A percentile compares a stretch with the other conserved stretches of the same genome.
phyloP scores from a whole-genome alignment of 2,888 invertebrate species.

The Conistra vaccinii region DNA sequence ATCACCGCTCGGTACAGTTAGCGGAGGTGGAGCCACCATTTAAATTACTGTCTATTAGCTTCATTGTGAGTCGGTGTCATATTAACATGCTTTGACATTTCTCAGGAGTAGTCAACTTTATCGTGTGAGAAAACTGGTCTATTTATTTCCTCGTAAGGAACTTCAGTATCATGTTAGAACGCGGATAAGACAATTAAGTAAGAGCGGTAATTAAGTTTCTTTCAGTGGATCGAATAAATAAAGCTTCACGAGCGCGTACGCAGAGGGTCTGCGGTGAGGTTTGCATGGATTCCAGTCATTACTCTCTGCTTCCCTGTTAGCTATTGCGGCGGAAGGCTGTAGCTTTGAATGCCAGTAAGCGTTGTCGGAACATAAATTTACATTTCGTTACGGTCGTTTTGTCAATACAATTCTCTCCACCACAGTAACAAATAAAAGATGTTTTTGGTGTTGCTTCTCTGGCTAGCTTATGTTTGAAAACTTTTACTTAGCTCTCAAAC shows the following conservation, averaged over 20 bases:
- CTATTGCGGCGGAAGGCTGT: slow-evolving; percentile 63
- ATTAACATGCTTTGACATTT: slow-evolving; percentile 60
- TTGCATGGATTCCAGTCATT: slow-evolving; percentile 62
- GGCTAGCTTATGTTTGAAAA: slow-evolving; percentile 62
- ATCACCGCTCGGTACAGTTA: slow-evolving; percentile 68
- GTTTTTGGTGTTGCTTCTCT: slow-evolving; percentile 54
- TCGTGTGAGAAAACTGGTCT: slow-evolving; percentile 61
- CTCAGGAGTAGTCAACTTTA: slow-evolving; percentile 52
- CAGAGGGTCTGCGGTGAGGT: slow-evolving; percentile 36
- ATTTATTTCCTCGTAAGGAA: slow-evolving; percentile 51
- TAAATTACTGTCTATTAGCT: slow-evolving; percentile 65
- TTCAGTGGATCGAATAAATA: slow-evolving; percentile 58
- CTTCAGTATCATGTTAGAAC: slow-evolving; percentile 57
- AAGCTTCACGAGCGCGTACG: slow-evolving; percentile 27
- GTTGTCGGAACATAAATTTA: slow-evolving; percentile 71
- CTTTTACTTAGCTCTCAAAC: slow-evolving; percentile 69
- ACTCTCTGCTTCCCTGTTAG: slow-evolving; percentile 71
- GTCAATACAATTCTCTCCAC: slow-evolving; percentile 68
- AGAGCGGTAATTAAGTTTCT: slow-evolving; percentile 55
- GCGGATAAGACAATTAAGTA: slow-evolving; percentile 56
- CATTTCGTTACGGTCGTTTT: slow-evolving; percentile 71
- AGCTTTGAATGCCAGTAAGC: slow-evolving; percentile 65
- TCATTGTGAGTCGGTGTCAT: slow-evolving; percentile 55
- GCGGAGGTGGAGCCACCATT: slow-evolving; percentile 59
- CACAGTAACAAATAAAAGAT: slow-evolving; percentile 69